phyloP scores from a whole-genome alignment of 1,140 invertebrate genomes.

The Lucilia sericata region DNA sequence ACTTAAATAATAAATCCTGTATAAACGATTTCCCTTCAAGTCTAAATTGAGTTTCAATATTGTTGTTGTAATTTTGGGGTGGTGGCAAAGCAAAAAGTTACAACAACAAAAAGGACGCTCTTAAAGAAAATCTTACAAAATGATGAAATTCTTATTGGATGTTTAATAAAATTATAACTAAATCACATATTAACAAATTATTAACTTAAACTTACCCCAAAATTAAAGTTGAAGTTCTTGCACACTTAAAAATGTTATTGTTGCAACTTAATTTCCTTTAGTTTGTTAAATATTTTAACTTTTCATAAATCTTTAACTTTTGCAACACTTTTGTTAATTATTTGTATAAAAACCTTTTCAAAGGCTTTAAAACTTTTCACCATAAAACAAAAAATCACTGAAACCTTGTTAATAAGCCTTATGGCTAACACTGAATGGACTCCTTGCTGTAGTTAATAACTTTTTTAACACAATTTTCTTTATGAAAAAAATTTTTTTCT shows the following conservation, averaged over 20 bases:
- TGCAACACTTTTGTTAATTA: no score
- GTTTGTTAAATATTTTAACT: no score
- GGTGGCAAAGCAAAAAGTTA: neutral
- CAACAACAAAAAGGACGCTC: neutral
- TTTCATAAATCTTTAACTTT: no score
- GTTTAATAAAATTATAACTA: neutral
- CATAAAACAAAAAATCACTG: no score
- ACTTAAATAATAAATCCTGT: neutral
- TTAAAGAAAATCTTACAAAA: neutral
- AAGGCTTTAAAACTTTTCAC: no score
- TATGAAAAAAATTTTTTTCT: neutral
- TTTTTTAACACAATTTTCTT: neutral
- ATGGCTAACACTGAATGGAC: no score
- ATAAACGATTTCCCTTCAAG: neutral
- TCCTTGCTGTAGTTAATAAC: no score
- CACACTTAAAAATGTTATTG: no score
- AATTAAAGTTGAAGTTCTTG: neutral
- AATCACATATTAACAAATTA: neutral
- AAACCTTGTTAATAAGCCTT: no score
- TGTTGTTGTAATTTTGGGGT: neutral
- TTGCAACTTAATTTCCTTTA: no score
- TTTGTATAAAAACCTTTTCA: no score
- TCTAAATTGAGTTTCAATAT: constrained; percentile 1
- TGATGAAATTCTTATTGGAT: constrained; percentile 24
- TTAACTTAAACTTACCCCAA: neutral